A percentile compares a stretch with the other conserved stretches of the same genome.
Evolutionary conservation across 1,140 invertebrate species (phyloP).

Genomic region (Alviniconcha marisindica): DNA sequence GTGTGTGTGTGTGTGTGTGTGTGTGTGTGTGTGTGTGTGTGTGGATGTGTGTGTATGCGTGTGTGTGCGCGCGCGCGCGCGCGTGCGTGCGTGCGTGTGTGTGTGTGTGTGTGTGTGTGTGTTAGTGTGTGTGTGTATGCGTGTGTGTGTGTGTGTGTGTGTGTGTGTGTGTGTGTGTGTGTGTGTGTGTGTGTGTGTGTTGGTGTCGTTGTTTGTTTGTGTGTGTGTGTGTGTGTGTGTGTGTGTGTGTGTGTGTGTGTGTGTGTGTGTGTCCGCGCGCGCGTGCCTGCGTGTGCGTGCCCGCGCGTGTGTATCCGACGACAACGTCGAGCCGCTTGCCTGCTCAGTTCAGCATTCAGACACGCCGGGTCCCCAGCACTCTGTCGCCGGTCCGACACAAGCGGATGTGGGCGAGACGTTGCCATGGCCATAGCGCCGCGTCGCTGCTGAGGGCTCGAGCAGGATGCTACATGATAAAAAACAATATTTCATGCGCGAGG

Average conservation of each 20-base stretch:
- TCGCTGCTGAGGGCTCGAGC: too few relatives aligned
- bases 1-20: too few relatives aligned
- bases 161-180: not conserved
- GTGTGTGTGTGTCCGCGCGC: not conserved
- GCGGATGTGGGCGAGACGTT: too few relatives aligned
- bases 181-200: not conserved
- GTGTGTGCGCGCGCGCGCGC: constrained; percentile 2
- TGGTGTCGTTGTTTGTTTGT: not conserved
- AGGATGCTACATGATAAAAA: too few relatives aligned
- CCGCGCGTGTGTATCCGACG: too few relatives aligned
- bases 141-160: not conserved
- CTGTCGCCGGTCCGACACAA: too few relatives aligned
- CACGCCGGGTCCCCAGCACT: too few relatives aligned
- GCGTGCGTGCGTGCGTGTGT: not conserved
- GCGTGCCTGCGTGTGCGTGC: too few relatives aligned
- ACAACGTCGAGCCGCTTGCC: too few relatives aligned
- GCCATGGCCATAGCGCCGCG: too few relatives aligned
- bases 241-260: constrained; percentile 10
- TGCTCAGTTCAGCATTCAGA: too few relatives aligned
- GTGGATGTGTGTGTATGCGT: not conserved
- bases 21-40: not conserved
- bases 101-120: not conserved
- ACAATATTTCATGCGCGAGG: too few relatives aligned
- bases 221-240: constrained; percentile 5
- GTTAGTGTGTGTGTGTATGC: constrained; percentile 5